Base-by-base conservation (phyloP, 2,113 vertebrate genomes). In the Hystrix brachyura region DNA sequence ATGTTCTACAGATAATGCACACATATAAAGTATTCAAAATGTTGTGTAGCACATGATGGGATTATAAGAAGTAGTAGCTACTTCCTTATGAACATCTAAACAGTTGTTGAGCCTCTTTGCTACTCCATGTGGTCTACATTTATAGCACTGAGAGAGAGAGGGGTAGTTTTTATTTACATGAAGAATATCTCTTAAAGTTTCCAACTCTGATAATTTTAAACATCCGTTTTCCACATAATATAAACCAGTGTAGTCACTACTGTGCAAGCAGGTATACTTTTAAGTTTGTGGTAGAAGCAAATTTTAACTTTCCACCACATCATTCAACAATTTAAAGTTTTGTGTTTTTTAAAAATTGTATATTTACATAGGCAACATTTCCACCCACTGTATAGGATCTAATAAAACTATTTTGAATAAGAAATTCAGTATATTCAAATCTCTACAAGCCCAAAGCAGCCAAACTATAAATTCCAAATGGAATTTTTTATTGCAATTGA, bases 301-400 rank as follows among this genome's bases (percentile, higher is more conserved):
- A 74, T 48, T 90, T 69, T 94, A 21, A 43, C 38, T 87, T 94
- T 85, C 60, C 17, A 92, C 51, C 19, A 67, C 90, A 18, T 59
- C 43, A 82, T 64, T 97, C 72, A 78, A 72, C 18, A 84, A 72
- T 85, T 53, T 74, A 90, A 88, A 64, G 10, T 34, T 92, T 91
- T 48, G 43, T 59, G 34, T 60, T 72, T 90, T 55, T 19, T 53
- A 85, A 48, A 27, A 43, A 83, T 1, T 53, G 57, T 87, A 3
- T 57, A 64, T 95, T 87, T 93, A 69, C 1, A 11, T 25, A 87
- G 29, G 43, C 25, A 81, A 89, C 79, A 57, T 69, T 53, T 15
- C 7, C 21, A 43, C 64, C 15, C 17, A 78, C 7, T 60, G 13
- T 15, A 27, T 29, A 86, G 32, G n/a, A 81, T 87, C 91, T 83